Conservation (phyloP, 2,113 vertebrate genomes). For the Albula glossodonta region DNA sequence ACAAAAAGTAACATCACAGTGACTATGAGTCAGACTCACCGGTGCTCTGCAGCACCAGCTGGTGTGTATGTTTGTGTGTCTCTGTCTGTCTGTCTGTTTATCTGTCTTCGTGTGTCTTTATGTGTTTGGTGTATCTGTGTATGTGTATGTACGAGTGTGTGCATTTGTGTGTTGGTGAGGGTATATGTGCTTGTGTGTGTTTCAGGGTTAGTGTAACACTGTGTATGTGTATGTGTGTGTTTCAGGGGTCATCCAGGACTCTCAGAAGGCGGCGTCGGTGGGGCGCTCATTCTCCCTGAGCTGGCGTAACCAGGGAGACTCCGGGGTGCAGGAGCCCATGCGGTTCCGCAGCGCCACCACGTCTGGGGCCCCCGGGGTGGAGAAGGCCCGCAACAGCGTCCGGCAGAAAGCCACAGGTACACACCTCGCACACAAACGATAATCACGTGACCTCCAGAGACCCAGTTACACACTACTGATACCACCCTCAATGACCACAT, state of each 20-base stretch:
- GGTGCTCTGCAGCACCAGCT: too few species aligned
- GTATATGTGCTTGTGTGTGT: background rate
- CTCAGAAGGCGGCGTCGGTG: conserved; percentile 81
- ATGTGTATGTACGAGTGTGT: background rate
- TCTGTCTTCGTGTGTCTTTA: background rate
- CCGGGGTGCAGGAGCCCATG: conserved; percentile 84
- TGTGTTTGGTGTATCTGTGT: background rate
- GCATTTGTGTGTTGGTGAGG: background rate
- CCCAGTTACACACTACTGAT: too few species aligned
- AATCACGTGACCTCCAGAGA: too few species aligned
- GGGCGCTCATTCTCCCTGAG: conserved; percentile 94
- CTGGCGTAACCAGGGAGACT: conserved; percentile 87
- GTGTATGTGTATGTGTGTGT: conserved; percentile 17
- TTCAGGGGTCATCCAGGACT: conserved; percentile 80
- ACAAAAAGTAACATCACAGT: too few species aligned
- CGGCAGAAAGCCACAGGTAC: conserved; percentile 92
- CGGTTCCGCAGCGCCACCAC: conserved; percentile 94
- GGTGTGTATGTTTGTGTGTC: background rate
- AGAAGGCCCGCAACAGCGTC: conserved; percentile 91
- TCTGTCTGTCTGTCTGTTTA: background rate
- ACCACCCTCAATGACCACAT: background rate
- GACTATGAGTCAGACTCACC: too few species aligned
- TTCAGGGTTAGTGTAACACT: conserved; percentile 51
- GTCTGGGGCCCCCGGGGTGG: conserved; percentile 90
- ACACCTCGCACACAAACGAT: conserved; percentile 15